phyloP scores from a whole-genome alignment of 1,140 invertebrate genomes.

The Eueides isabella region DNA sequence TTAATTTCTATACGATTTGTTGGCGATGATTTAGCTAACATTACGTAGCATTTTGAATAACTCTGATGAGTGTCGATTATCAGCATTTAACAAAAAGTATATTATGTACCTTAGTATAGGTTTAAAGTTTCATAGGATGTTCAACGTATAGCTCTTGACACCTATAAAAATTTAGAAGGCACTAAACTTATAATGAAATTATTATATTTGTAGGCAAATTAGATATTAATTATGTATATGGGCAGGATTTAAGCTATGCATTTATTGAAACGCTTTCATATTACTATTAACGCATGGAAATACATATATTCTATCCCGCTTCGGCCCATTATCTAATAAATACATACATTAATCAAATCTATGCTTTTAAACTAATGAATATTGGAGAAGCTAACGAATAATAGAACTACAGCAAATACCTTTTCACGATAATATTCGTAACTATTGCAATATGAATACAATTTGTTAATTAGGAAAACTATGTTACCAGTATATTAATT shows the following conservation, averaged over 20 bases:
- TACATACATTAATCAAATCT: background rate
- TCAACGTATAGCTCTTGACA: slow-evolving; percentile 60
- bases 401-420: slow-evolving; percentile 9
- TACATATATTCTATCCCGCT: slow-evolving; percentile 23
- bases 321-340: slow-evolving; percentile 18
- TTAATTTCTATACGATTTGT: background rate
- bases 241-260: slow-evolving; percentile 20
- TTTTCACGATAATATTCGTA: slow-evolving; percentile 19
- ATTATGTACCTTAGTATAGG: slow-evolving; percentile 45
- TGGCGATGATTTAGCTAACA: background rate
- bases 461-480: slow-evolving; percentile 20
- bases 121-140: slow-evolving; percentile 48
- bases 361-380: slow-evolving; percentile 24
- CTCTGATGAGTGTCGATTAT: slow-evolving; percentile 4
- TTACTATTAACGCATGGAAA: background rate
- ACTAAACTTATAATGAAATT: slow-evolving; percentile 55
- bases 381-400: slow-evolving; percentile 19
- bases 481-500: slow-evolving; percentile 51
- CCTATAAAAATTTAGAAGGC: slow-evolving; percentile 64
- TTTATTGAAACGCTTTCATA: slow-evolving; percentile 26
- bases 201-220: slow-evolving; percentile 47
- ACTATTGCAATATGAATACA: slow-evolving; percentile 25
- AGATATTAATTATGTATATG: slow-evolving; percentile 40
- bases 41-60: background rate
- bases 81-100: slow-evolving; percentile 11